A percentile compares a stretch with the other conserved stretches of the same genome.
Evolutionary conservation across 1,140 invertebrate genomes (phyloP).

Genomic region (Physella acuta): DNA sequence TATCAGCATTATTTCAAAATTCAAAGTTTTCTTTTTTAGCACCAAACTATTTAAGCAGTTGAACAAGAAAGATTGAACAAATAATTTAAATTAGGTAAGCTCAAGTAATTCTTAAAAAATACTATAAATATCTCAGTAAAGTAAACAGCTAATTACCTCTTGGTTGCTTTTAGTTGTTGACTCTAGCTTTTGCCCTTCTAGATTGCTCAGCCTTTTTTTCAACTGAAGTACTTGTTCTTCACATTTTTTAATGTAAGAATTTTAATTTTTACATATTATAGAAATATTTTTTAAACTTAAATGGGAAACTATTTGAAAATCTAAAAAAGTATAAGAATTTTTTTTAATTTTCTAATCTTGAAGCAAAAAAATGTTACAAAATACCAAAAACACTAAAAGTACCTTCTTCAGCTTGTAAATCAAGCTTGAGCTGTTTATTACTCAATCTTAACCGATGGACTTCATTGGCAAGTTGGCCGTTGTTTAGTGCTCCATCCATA

Average conservation of each 20-base stretch:
- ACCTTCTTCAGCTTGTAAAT: conserved; percentile 47
- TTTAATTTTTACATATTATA: no score
- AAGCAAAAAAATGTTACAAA: no score
- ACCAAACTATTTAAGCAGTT: neutral
- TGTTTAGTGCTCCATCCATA: conserved; percentile 7
- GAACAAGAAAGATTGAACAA: neutral
- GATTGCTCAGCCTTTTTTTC: conserved; percentile 40
- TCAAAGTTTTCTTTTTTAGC: neutral
- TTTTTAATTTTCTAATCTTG: no score
- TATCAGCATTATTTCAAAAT: neutral
- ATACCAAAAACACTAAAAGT: neutral
- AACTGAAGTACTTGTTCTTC: conserved; percentile 39
- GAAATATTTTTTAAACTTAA: no score
- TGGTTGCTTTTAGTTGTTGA: conserved; percentile 38
- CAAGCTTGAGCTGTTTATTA: conserved; percentile 40
- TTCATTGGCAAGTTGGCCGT: conserved; percentile 23
- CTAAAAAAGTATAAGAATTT: no score
- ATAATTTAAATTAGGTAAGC: no score
- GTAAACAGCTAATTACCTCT: no score
- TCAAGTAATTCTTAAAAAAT: no score
- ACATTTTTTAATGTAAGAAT: no score
- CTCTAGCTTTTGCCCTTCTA: conserved; percentile 48
- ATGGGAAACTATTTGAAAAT: no score
- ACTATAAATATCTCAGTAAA: no score
- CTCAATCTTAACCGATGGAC: conserved; percentile 36